A percentile compares a stretch with the other conserved stretches of the same genome.
These are phyloP conservation scores for Lasioglossum baleicum DNA, from an alignment of 1,140 invertebrate species.

Conservation along the genomic window DNA sequence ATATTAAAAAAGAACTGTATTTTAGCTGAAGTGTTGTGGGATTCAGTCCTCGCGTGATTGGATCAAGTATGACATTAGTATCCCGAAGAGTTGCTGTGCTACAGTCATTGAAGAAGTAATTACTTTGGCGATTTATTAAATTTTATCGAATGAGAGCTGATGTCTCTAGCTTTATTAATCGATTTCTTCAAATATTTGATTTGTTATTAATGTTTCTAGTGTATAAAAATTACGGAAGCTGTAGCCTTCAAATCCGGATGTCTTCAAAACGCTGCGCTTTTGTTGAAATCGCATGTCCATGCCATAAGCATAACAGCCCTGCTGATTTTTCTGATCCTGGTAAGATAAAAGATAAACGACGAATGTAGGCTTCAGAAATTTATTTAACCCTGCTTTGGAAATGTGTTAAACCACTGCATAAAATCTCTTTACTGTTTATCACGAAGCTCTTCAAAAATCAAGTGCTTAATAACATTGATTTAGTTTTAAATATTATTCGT, in stretches of 20 bases:
- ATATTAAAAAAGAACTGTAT: background rate
- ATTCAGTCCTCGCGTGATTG: constrained; percentile 65
- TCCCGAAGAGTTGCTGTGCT: constrained; percentile 67
- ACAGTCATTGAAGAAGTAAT: constrained; percentile 46
- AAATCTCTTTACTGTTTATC: too few relatives aligned
- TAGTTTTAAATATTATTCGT: too few relatives aligned
- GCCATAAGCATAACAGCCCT: constrained; percentile 52
- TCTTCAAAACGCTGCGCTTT: constrained; percentile 51
- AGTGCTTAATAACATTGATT: too few relatives aligned
- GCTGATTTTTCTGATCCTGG: constrained; percentile 53
- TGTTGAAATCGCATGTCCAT: constrained; percentile 64
- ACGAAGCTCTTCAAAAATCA: too few relatives aligned
- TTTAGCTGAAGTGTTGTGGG: constrained; percentile 66
- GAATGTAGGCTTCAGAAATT: background rate
- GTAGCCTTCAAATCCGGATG: constrained; percentile 63
- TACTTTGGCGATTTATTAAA: background rate
- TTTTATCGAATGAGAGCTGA: too few relatives aligned
- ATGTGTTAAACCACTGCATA: too few relatives aligned
- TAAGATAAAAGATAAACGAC: constrained; percentile 35
- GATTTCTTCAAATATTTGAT: background rate
- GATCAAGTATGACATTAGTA: constrained; percentile 50
- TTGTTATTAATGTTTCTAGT: constrained; percentile 47
- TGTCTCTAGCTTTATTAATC: background rate
- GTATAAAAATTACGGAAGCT: constrained; percentile 59
- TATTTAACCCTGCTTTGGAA: too few relatives aligned